Evolutionary conservation across 64 coral and sea anemone genomes (phyloP).

Genomic region (Astreopora myriophthalma): DNA sequence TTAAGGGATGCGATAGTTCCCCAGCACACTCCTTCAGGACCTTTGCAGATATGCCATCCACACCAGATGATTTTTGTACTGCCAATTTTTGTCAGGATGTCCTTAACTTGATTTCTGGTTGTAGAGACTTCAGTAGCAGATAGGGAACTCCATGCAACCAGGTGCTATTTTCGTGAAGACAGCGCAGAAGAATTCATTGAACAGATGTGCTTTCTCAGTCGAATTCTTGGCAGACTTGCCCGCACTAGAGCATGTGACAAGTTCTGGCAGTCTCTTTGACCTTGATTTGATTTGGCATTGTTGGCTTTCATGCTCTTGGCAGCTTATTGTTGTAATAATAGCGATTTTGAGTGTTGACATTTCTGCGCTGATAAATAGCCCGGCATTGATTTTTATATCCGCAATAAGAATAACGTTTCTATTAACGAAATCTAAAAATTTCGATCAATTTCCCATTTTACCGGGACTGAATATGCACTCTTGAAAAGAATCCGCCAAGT

Average conservation of each 20-base stretch:
- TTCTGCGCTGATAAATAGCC: too few species aligned
- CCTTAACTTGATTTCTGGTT: neutral
- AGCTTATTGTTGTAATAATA: too few species aligned
- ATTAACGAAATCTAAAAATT: too few species aligned
- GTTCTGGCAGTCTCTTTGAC: neutral
- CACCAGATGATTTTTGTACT: slow-evolving; percentile 33
- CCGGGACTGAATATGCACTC: too few species aligned
- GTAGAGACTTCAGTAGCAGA: neutral
- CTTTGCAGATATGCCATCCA: slow-evolving; percentile 21
- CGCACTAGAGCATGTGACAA: neutral
- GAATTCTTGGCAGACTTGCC: neutral
- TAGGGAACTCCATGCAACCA: neutral
- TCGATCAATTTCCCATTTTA: too few species aligned
- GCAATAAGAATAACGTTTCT: too few species aligned
- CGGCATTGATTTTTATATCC: too few species aligned
- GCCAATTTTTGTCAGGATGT: slow-evolving; percentile 1
- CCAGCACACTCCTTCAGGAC: slow-evolving; percentile 35
- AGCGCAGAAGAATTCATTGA: neutral
- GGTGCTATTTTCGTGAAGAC: neutral
- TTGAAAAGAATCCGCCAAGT: too few species aligned
- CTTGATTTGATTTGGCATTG: neutral
- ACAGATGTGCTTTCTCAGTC: neutral
- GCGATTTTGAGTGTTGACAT: too few species aligned
- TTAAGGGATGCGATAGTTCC: slow-evolving; percentile 42
- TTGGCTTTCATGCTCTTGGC: too few species aligned